Base-by-base conservation (phyloP, 2,113 vertebrate genomes). In the Parotia lawesii region DNA sequence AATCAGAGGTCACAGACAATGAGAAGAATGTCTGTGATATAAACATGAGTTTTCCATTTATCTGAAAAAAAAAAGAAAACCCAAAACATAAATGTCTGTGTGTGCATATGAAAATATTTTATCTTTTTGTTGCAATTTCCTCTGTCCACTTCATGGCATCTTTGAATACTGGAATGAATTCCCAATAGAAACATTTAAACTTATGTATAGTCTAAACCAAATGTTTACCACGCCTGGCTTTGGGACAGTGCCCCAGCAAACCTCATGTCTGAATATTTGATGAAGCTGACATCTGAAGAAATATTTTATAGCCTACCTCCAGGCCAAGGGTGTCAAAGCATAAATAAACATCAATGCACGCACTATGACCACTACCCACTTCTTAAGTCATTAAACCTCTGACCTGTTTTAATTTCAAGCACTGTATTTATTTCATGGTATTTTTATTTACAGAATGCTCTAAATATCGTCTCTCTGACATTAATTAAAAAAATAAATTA, bases 321-420 rank as follows among this genome's bases (percentile, higher is more conserved):
- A 47, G 90, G 44, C 25, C 79, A 22, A 87, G 87, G 53, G 47
- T 81, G 82, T 86, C 84, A 91, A 92, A 93, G 42, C 60, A 85
- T 90, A 96, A 97, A 96, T 94, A 97, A 95, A 87, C 85, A 92
- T 87, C 66, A 93, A 81, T 72, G 50, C 58, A 86, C 70, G 65
- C 87, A 87, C 90, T 94, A 87, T 95, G 75, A 94, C 85, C 48
- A 53, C 67, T 97, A 85, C 93, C 93, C 89, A 96, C 93, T 97
- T 97, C 89, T 94, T 78, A 97, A 96, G 71, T 94, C 95, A 91
- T 79, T 69, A 95, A 95, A 96, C 85, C 91, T 70, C 87, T 95
- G 86, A 37, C 72, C 78, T 96, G 65, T 95, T 93, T 94, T 56
- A 79, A 73, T 95, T 96, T 94, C 89, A 95, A 92, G 47, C 80